Evolutionary conservation across 2,797 vertebrate species (phyloP), one percentile per base, ranked within the genome.

Genomic region (Gobio occitaniae): DNA sequence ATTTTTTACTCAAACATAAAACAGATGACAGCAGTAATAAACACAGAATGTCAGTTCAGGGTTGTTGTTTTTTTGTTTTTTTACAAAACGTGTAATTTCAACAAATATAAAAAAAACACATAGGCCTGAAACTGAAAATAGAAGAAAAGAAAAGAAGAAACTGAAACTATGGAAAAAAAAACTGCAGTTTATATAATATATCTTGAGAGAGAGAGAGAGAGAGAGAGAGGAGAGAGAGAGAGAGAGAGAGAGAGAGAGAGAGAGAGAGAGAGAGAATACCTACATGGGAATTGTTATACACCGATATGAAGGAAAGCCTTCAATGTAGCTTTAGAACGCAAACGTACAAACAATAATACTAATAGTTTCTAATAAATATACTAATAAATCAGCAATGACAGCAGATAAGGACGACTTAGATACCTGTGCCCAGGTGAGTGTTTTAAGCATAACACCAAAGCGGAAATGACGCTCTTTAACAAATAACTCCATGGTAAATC

Each of bases 371-470:
- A 50, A 13, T 70, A n/a, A n/a, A n/a, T 84, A 8, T 68, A 41
- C 75, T n/a, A 50, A 41, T 19, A 36, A 48, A 56, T 71, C 38
- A 71, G 2, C 63, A 65, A 29, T 48, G 41, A 70, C 32, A 79
- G 29, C 54, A 41, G 84, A 85, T 66, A 78, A 77, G 8, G 59
- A 8, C 38, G n/a, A 52, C n/a, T n/a, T n/a, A n/a, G 0, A 61
- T 48, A 74, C 32, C 48, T 38, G 66, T 38, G 50, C 29, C 52
- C 41, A 84, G 75, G 83, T 78, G 52, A 52, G 52, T n/a, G n/a
- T n/a, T n/a, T n/a, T n/a, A n/a, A n/a, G n/a, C 13, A 15, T 21
- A 79, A 74, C 77, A 80, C 6, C 56, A 16, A 85, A 80, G 77
- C 84, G 77, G 84, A 85, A 85, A 48, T 74, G 47, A 80, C 77